Conservation (phyloP, 2,797 vertebrate genomes). For the Neosilurus hyrtlii region DNA sequence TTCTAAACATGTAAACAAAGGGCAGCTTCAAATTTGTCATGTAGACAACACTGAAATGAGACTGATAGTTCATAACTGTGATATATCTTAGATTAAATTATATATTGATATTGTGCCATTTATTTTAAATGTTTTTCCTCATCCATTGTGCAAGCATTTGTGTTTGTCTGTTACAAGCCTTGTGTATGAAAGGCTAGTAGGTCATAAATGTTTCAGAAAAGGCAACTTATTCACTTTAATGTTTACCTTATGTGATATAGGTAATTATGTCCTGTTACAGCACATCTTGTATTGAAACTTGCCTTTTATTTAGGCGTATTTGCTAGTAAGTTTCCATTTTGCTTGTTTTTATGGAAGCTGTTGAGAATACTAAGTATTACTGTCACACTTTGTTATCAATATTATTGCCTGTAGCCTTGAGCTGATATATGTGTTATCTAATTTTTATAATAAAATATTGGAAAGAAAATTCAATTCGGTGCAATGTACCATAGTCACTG, state of each 20-base stretch:
- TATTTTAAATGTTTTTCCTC: conserved; percentile 26
- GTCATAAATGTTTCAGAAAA: conserved; percentile 30
- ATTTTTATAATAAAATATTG: conserved; percentile 51
- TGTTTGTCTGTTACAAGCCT: conserved; percentile 25
- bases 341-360: conserved; percentile 37
- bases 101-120: conserved; percentile 46
- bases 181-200: conserved; percentile 27
- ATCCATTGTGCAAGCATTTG: conserved; percentile 29
- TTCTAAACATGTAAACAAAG: conserved; percentile 36
- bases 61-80: conserved; percentile 42
- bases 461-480: not conserved
- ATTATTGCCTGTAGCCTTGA: conserved; percentile 41
- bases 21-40: conserved; percentile 39
- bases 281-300: conserved; percentile 27
- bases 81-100: conserved; percentile 40
- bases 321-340: conserved; percentile 24
- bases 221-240: conserved; percentile 32
- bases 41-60: conserved; percentile 29
- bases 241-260: conserved; percentile 31
- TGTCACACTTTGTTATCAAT: conserved; percentile 23
- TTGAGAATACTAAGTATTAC: conserved; percentile 30
- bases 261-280: conserved; percentile 40
- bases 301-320: conserved; percentile 25
- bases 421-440: conserved; percentile 40
- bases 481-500: too few relatives aligned